Percentiles rank a stretch among this genome's conserved stretches.
Conservation (phyloP, 2,113 vertebrate species). For the Tupaia tana region DNA sequence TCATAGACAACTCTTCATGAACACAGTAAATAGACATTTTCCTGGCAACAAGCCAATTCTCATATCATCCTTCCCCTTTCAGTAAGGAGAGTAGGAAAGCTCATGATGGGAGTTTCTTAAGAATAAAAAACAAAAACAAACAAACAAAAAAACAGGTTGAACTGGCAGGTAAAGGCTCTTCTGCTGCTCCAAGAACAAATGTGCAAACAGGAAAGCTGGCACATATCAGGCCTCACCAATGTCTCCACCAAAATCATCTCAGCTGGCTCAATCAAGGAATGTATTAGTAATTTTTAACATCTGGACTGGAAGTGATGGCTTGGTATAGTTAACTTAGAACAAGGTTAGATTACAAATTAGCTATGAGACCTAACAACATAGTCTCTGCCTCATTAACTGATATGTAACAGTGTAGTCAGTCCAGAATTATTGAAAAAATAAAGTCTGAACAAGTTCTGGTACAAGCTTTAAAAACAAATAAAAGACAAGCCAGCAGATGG, state of each 20-base stretch:
- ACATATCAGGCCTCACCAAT: not conserved
- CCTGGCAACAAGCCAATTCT: constrained; percentile 27
- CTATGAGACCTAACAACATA: not conserved
- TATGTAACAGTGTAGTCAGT: not conserved
- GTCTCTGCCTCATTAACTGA: not conserved
- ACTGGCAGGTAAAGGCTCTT: not conserved
- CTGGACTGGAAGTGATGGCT: not conserved
- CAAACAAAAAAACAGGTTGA: not conserved
- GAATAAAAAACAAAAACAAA: not conserved
- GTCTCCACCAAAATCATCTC: not conserved
- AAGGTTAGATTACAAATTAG: not conserved
- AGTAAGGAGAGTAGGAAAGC: constrained; percentile 24
- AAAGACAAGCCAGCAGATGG: not conserved
- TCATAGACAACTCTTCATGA: constrained; percentile 49
- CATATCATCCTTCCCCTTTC: constrained; percentile 29
- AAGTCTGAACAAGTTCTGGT: not conserved
- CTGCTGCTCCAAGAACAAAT: not conserved
- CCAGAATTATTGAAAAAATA: not conserved
- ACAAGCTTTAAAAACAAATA: not conserved
- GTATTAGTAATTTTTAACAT: not conserved
- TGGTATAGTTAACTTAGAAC: not conserved
- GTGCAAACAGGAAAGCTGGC: not conserved
- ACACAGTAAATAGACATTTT: constrained; percentile 58
- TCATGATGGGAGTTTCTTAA: not conserved
- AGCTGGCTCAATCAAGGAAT: not conserved